Percentiles rank a stretch among this genome's conserved stretches.
These are phyloP conservation scores for Aphaenogaster rudis DNA, from an alignment of 1,140 invertebrate genomes.

Conservation along the genomic window DNA sequence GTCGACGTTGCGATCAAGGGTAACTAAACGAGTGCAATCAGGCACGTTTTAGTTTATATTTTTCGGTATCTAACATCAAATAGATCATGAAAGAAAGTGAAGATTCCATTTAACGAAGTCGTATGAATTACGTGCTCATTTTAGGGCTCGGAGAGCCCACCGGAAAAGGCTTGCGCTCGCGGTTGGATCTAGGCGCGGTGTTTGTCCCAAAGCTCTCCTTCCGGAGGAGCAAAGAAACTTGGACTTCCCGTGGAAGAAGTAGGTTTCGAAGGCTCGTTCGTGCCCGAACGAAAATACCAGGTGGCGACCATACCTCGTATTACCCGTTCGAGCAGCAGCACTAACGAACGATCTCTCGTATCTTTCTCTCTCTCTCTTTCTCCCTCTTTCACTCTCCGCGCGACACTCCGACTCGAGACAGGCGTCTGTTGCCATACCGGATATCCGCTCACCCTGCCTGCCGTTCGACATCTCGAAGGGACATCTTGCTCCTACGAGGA, in stretches of 20 bases:
- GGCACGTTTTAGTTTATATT: background rate
- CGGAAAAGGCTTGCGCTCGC: conserved; percentile 42
- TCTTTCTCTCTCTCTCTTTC: background rate
- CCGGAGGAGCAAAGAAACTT: conserved; percentile 54
- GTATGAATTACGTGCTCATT: background rate
- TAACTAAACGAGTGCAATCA: background rate
- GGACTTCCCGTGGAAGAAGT: conserved; percentile 61
- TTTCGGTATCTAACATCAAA: background rate
- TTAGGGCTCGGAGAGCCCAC: background rate
- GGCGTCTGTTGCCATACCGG: conserved; percentile 80
- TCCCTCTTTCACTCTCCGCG: conserved; percentile 49
- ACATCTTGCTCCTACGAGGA: conserved; percentile 69
- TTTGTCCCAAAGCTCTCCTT: conserved; percentile 54
- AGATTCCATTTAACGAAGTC: background rate
- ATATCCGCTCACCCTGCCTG: conserved; percentile 83
- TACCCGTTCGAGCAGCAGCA: conserved; percentile 35
- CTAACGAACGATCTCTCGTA: conserved; percentile 37
- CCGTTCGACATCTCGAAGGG: conserved; percentile 58
- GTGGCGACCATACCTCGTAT: conserved; percentile 83
- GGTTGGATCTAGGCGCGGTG: background rate
- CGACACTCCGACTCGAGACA: conserved; percentile 70
- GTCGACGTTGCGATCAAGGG: background rate
- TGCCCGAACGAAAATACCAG: conserved; percentile 82
- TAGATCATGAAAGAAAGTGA: background rate
- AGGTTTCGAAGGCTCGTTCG: conserved; percentile 2